phyloP scores from a whole-genome alignment of 2,113 vertebrate species.

The Aptenodytes patagonicus region DNA sequence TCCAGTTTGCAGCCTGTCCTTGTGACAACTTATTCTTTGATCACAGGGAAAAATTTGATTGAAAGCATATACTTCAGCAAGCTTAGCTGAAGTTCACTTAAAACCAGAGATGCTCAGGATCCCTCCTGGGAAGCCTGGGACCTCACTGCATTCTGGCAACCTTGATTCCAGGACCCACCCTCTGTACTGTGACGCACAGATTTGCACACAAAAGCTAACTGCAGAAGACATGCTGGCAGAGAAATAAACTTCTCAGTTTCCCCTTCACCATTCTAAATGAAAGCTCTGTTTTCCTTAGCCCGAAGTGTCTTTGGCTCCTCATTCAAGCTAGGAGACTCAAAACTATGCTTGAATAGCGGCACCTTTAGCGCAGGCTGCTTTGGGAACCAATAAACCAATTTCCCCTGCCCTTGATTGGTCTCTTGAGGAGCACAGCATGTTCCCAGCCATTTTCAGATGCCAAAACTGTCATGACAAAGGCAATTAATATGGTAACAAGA shows the following conservation, averaged over 20 bases:
- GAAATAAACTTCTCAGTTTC: slow-evolving; percentile 36
- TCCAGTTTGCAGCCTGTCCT: background rate
- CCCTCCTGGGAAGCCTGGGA: background rate
- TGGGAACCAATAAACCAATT: slow-evolving; percentile 66
- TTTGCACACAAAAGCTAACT: slow-evolving; percentile 47
- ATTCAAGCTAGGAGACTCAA: slow-evolving; percentile 34
- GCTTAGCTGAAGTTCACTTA: background rate
- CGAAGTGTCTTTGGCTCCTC: slow-evolving; percentile 57
- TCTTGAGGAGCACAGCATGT: slow-evolving; percentile 72
- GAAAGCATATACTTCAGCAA: background rate
- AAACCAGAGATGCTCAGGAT: background rate
- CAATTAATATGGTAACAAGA: slow-evolving; percentile 83
- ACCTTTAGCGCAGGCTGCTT: slow-evolving; percentile 54
- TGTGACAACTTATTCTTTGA: background rate
- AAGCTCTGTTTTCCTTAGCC: slow-evolving; percentile 62
- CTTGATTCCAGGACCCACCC: background rate
- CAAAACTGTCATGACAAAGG: slow-evolving; percentile 79
- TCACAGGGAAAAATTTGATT: background rate
- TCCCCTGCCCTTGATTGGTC: slow-evolving; percentile 67
- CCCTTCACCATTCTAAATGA: background rate
- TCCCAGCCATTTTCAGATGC: slow-evolving; percentile 73
- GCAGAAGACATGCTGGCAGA: slow-evolving; percentile 36
- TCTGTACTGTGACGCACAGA: background rate
- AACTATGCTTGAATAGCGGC: slow-evolving; percentile 44
- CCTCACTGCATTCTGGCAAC: background rate